Conservation (phyloP, 2,888 invertebrate species). For the Lepidonotus clava region DNA sequence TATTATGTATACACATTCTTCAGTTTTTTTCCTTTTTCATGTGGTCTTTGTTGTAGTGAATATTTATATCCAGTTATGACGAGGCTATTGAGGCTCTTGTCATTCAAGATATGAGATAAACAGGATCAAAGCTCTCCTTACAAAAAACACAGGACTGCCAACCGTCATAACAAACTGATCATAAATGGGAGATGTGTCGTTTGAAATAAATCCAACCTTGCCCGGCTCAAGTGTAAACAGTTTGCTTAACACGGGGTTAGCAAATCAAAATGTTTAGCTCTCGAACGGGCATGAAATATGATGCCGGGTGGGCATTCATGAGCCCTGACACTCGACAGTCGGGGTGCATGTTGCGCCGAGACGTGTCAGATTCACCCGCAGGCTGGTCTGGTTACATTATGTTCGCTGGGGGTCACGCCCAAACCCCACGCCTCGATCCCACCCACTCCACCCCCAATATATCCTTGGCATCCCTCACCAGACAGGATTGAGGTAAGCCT, state of each 20-base stretch:
- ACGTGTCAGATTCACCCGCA: neutral
- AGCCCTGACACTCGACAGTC: neutral
- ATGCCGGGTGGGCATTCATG: neutral
- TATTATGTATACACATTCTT: conserved; percentile 1
- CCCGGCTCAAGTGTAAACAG: neutral
- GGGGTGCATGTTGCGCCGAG: neutral
- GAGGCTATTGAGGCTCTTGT: neutral
- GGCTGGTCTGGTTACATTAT: neutral
- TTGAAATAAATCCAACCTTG: neutral
- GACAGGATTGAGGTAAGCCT: conserved; percentile 5
- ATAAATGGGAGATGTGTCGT: conserved; percentile 19
- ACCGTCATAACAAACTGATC: neutral
- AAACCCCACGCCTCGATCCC: neutral
- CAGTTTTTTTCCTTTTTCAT: neutral
- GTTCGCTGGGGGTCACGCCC: neutral
- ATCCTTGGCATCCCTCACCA: neutral
- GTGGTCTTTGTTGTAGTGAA: neutral
- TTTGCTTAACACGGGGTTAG: conserved; percentile 31
- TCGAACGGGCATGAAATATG: neutral
- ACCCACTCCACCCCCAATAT: neutral
- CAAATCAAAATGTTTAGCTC: conserved; percentile 43
- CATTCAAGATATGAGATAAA: neutral
- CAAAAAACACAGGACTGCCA: neutral
- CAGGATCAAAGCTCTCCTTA: neutral
- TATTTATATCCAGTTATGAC: neutral